phyloP scores from a whole-genome alignment of 2,797 vertebrate genomes.

The Acrossocheilus wenchowensis region DNA sequence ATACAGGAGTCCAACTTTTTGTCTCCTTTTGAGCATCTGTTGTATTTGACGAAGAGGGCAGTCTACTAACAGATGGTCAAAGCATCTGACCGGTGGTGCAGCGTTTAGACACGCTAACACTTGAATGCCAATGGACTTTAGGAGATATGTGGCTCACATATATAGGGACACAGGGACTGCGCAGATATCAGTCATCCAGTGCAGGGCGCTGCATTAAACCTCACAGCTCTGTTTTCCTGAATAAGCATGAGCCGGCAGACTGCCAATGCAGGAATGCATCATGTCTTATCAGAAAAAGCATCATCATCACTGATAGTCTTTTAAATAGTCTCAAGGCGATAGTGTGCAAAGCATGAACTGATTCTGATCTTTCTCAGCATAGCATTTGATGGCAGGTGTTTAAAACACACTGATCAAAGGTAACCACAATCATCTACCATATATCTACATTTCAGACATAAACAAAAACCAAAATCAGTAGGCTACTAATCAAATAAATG shows the following conservation, averaged over 20 bases:
- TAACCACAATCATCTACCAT: neutral
- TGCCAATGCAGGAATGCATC: slow-evolving; percentile 19
- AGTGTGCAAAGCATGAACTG: neutral
- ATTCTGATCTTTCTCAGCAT: neutral
- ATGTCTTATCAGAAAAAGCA: slow-evolving; percentile 16
- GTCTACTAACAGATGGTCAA: slow-evolving; percentile 35
- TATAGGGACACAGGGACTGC: slow-evolving; percentile 20
- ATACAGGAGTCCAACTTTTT: slow-evolving; percentile 30
- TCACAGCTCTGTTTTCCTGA: neutral
- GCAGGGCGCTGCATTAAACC: slow-evolving; percentile 28
- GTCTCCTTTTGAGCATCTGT: slow-evolving; percentile 35
- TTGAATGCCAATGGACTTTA: neutral
- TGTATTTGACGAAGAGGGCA: slow-evolving; percentile 17
- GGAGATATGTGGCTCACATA: slow-evolving; percentile 21
- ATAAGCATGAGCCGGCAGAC: slow-evolving; percentile 10
- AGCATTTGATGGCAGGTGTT: neutral
- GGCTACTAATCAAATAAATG: neutral
- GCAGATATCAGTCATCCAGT: slow-evolving; percentile 41
- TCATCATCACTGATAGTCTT: slow-evolving; percentile 11
- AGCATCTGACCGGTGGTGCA: neutral
- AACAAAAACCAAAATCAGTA: neutral
- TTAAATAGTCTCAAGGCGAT: neutral
- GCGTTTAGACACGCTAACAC: slow-evolving; percentile 10
- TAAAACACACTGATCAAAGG: neutral
- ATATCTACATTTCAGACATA: neutral